These are phyloP conservation scores for Melinopterus prodromus DNA, from an alignment of 2,888 invertebrate genomes.

Conservation along the genomic window DNA sequence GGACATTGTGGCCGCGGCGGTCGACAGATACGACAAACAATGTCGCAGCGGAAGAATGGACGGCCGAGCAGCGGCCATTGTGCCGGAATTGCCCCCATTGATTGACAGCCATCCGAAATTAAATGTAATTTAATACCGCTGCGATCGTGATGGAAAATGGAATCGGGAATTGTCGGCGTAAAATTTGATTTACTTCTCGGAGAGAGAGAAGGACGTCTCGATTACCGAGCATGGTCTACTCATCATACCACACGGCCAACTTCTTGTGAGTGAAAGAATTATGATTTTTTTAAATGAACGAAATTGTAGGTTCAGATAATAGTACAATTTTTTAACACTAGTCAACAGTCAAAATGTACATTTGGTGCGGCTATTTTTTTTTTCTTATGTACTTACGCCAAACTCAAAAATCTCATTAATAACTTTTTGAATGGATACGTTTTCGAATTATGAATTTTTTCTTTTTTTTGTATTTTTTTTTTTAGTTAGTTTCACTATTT, in stretches of 20 bases:
- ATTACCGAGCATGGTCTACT: neutral
- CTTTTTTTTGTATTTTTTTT: too few relatives aligned
- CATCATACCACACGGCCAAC: neutral
- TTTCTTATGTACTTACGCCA: too few relatives aligned
- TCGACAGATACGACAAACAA: slow-evolving; percentile 4
- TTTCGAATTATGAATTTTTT: too few relatives aligned
- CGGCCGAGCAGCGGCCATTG: neutral
- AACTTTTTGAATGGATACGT: too few relatives aligned
- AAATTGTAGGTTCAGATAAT: too few relatives aligned
- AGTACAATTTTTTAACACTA: too few relatives aligned
- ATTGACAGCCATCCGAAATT: slow-evolving; percentile 23
- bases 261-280: neutral
- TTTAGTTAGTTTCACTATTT: too few relatives aligned
- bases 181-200: slow-evolving; percentile 14
- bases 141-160: slow-evolving; percentile 14
- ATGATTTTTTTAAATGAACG: neutral
- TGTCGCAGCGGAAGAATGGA: neutral
- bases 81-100: slow-evolving; percentile 15
- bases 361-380: too few relatives aligned
- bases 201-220: neutral
- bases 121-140: slow-evolving; percentile 27
- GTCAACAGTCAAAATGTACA: too few relatives aligned
- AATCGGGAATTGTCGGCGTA: slow-evolving; percentile 13
- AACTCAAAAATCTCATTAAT: too few relatives aligned
- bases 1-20: neutral